These are phyloP conservation scores for Takifugu ocellatus DNA, from an alignment of 2,797 vertebrate species.

Conservation along the genomic window DNA sequence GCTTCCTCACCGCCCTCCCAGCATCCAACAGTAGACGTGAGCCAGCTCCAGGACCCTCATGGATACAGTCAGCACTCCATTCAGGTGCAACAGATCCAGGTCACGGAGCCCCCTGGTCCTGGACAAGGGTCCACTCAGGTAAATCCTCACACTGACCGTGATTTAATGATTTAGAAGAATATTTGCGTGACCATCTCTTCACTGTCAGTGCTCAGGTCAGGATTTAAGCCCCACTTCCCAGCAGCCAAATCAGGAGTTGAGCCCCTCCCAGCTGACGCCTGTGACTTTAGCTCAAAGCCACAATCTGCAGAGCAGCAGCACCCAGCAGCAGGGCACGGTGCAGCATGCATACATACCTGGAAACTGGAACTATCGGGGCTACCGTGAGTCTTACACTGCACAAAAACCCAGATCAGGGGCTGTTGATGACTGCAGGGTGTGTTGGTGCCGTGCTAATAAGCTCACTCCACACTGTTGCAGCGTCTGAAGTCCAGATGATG, in stretches of 20 bases:
- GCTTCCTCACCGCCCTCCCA: slow-evolving; percentile 93
- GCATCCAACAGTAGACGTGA: slow-evolving; percentile 92
- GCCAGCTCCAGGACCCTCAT: slow-evolving; percentile 92
- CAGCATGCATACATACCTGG: slow-evolving; percentile 92
- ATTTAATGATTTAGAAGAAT: not conserved
- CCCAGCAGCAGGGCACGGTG: slow-evolving; percentile 75
- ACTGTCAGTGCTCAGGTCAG: slow-evolving; percentile 79
- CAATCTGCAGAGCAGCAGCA: slow-evolving; percentile 79
- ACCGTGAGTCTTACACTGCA: slow-evolving; percentile 80
- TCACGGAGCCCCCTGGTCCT: slow-evolving; percentile 79
- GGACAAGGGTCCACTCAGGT: slow-evolving; percentile 82
- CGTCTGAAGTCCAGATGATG: slow-evolving; percentile 99
- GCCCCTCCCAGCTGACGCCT: slow-evolving; percentile 82
- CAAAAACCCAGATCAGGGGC: too few relatives aligned
- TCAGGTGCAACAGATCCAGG: slow-evolving; percentile 98
- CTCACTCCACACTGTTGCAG: slow-evolving; percentile 58
- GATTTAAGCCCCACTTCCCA: slow-evolving; percentile 90
- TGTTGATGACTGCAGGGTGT: not conserved
- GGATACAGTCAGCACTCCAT: slow-evolving; percentile 94
- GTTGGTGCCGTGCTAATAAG: slow-evolving; percentile 1
- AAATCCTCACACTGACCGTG: not conserved
- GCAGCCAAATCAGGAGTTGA: slow-evolving; percentile 85
- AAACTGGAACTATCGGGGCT: slow-evolving; percentile 92
- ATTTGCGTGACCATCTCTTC: not conserved
- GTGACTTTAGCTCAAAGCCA: slow-evolving; percentile 79